Percentiles rank a stretch among this genome's conserved stretches.
These are phyloP conservation scores for Enteromius afrohamiltoni DNA, from an alignment of 2,797 vertebrate genomes.

Conservation along the genomic window DNA sequence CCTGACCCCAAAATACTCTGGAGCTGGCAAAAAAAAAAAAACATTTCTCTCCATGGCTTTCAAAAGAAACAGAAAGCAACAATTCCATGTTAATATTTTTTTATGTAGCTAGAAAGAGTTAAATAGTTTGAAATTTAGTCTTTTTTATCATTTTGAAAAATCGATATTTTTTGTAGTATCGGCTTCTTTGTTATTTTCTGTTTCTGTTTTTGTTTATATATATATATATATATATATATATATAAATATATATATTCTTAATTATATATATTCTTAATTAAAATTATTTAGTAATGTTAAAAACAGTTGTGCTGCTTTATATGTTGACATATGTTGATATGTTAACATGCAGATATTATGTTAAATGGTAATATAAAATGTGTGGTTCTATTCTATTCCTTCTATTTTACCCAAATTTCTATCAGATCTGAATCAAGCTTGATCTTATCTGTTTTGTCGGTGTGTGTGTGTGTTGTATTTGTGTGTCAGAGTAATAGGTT, in stretches of 20 bases:
- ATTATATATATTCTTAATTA: too few species aligned
- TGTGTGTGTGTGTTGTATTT: not conserved
- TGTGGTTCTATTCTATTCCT: not conserved
- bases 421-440: constrained; percentile 10
- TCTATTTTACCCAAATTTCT: not conserved
- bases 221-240: too few species aligned
- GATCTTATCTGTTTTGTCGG: not conserved
- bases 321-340: too few species aligned
- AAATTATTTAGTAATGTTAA: not conserved
- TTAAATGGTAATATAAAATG: not conserved
- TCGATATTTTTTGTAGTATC: not conserved
- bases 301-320: too few species aligned
- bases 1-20: not conserved
- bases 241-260: too few species aligned
- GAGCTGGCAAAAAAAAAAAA: not conserved
- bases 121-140: not conserved
- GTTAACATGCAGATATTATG: too few species aligned
- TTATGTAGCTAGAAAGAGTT: not conserved
- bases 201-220: not conserved
- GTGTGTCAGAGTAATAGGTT: constrained; percentile 32
- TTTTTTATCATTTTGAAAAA: not conserved
- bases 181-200: not conserved
- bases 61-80: not conserved
- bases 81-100: not conserved
- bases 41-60: not conserved